Evolutionary conservation across 2,888 invertebrate species (phyloP), one percentile per base, ranked within the genome.

Genomic region (Blera fallax): DNA sequence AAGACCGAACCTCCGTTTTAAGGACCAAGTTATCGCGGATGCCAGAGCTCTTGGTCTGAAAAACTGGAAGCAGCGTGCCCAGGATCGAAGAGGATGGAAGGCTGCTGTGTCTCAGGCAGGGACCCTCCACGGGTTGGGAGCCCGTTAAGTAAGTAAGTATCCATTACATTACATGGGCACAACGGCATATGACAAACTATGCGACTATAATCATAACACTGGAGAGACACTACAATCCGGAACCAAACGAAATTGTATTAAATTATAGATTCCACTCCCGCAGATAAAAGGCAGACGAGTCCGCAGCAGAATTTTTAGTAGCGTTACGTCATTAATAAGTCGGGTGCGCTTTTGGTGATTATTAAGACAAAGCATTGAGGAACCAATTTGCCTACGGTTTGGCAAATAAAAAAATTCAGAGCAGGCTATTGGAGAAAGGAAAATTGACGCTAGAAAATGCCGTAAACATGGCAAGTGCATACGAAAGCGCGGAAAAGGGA

Each of bases 351-450:
- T 54, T 72, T 11, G 37, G 37, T 2, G n/a, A 37, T 2, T 37
- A 37, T 37, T 6, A n/a, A 37, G n/a, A 34, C 32, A 24, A 58
- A n/a, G 37, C 37, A 37, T n/a, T 3, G n/a, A n/a, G n/a, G n/a
- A n/a, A 72, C 10, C 72, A 72, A 45, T 58, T 72, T 45, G 54
- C 58, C 8, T 72, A 21, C 14, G 69, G 54, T 4, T 34, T 69
- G 24, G n/a, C n/a, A 34, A 69, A 69, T 54, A 37, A 69, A 37
- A 34, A 24, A 34, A 52, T 52, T n/a, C 37, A 69, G 10, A 69
- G 37, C n/a, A 10, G 24, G 18, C 3, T 37, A 10, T 40, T 37
- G 21, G 21, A 45, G 24, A 72, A 58, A 11, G 18, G 27, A 58
- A 29, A 32, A 3, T 3, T 21, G 10, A 64, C 34, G 7, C 10